Evolutionary conservation across 2,113 vertebrate species (phyloP).

Genomic region (Pterophyllum scalare): DNA sequence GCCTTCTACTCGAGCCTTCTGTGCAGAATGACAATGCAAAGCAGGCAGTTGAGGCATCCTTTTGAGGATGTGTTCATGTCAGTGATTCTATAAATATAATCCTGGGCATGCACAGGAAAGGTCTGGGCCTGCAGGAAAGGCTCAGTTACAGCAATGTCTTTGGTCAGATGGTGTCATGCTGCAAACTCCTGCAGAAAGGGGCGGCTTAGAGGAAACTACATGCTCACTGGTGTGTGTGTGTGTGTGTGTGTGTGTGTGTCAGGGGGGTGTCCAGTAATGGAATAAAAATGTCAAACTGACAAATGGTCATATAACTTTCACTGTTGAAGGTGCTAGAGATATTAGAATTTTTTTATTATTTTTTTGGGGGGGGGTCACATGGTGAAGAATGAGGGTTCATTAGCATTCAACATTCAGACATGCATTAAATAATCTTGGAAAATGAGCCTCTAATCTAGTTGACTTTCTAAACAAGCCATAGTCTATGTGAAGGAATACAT

Average conservation of each 20-base stretch:
- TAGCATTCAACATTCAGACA: conserved; percentile 48
- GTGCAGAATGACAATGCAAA: conserved; percentile 32
- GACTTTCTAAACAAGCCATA: conserved; percentile 56
- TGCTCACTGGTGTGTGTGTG: conserved; percentile 7
- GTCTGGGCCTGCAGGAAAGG: conserved; percentile 24
- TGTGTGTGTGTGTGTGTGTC: too few species aligned
- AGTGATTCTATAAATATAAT: conserved; percentile 66
- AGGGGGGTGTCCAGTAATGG: conserved; percentile 17
- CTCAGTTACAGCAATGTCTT: conserved; percentile 41
- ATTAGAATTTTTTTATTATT: too few species aligned
- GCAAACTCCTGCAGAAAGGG: background rate
- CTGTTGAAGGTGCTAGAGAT: background rate
- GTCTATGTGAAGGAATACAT: conserved; percentile 16
- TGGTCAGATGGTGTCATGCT: background rate
- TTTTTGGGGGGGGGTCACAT: background rate
- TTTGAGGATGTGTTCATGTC: conserved; percentile 54
- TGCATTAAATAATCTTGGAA: conserved; percentile 27
- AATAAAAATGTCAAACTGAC: conserved; percentile 56
- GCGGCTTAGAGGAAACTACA: conserved; percentile 7
- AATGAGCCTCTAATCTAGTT: conserved; percentile 17
- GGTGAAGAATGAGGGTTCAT: conserved; percentile 29
- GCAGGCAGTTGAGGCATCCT: conserved; percentile 24
- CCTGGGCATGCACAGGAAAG: conserved; percentile 6
- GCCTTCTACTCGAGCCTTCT: background rate
- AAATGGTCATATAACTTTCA: conserved; percentile 29